These are phyloP conservation scores for Papio anubis DNA, from an alignment of 2,113 vertebrate species.

Conservation along the genomic window DNA sequence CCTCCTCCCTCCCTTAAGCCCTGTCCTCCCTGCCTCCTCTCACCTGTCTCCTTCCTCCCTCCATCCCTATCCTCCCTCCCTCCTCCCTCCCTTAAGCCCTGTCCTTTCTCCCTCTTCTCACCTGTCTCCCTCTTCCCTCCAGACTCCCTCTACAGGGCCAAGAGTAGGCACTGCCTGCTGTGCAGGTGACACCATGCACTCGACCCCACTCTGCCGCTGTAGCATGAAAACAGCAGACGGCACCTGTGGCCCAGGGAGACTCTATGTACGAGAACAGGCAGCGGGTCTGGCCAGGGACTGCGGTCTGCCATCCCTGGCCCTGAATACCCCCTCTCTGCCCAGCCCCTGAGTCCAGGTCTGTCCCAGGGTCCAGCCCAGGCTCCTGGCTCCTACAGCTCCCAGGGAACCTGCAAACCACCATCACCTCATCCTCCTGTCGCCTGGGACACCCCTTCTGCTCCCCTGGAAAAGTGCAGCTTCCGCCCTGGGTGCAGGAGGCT, in stretches of 20 bases:
- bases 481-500: no score
- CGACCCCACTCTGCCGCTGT: not conserved
- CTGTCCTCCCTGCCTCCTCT: no score
- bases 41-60: no score
- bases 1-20: no score
- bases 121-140: no score
- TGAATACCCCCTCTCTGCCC: no score
- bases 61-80: no score
- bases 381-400: not conserved
- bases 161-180: not conserved
- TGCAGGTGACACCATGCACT: not conserved
- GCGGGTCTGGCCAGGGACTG: not conserved
- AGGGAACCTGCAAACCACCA: no score
- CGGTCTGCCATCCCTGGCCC: accelerated
- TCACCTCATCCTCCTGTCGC: no score
- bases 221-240: not conserved
- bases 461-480: not conserved
- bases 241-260: not conserved
- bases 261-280: not conserved
- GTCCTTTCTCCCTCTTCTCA: not conserved
- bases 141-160: not conserved
- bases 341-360: not conserved
- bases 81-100: no score
- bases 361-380: not conserved
- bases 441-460: no score